Conservation (phyloP, 2,888 invertebrate species). For the Leptinotarsa tumamoca region DNA sequence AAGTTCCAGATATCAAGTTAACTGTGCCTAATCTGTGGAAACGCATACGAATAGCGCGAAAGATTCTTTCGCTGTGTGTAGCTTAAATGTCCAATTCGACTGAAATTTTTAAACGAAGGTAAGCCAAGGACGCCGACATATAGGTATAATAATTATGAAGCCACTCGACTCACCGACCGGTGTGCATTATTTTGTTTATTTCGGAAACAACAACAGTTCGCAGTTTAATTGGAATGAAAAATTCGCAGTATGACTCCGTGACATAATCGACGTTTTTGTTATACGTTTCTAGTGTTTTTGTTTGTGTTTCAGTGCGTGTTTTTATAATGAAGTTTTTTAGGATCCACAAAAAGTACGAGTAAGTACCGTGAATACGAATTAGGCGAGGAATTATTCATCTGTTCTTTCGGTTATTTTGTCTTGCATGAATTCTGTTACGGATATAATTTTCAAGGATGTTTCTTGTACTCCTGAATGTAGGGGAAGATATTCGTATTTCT, state of each 20-base stretch:
- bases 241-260: conserved; percentile 4
- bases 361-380: not conserved
- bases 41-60: not conserved
- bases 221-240: conserved; percentile 7
- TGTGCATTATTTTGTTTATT: conserved; percentile 15
- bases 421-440: too few relatives aligned
- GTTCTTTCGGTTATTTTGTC: not conserved
- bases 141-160: conserved; percentile 22
- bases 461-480: too few relatives aligned
- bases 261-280: conserved; percentile 1
- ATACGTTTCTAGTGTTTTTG: not conserved
- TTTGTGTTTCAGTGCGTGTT: not conserved
- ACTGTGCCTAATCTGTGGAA: not conserved
- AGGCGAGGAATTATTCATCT: not conserved
- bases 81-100: conserved; percentile 18
- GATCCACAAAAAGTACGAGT: not conserved
- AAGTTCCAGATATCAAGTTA: conserved; percentile 3
- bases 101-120: conserved; percentile 24
- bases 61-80: conserved; percentile 1
- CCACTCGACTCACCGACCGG: conserved; percentile 6
- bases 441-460: too few relatives aligned
- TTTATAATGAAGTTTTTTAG: conserved; percentile 4
- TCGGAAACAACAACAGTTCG: conserved; percentile 11
- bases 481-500: too few relatives aligned
- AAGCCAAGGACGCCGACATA: conserved; percentile 27